Conservation (phyloP, 2,113 vertebrate genomes). For the Sus scrofa region DNA sequence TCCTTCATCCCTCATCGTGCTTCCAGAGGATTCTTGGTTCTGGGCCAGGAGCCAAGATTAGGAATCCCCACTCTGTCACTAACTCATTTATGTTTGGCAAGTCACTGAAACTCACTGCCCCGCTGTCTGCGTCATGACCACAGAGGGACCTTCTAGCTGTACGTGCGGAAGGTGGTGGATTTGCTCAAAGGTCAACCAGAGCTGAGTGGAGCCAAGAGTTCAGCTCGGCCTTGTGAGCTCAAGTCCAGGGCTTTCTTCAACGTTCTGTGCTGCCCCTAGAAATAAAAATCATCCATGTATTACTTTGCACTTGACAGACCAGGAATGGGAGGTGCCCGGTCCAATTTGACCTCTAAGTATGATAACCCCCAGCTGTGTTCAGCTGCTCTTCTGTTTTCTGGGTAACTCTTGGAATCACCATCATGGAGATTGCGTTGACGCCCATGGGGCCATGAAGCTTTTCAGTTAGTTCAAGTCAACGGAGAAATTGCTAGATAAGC, state of each 20-base stretch:
- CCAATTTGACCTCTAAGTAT: background rate
- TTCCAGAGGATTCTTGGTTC: background rate
- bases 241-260: background rate
- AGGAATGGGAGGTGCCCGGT: background rate
- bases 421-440: background rate
- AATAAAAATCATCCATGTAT: background rate
- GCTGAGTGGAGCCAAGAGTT: background rate
- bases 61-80: background rate
- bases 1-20: background rate
- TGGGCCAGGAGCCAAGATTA: background rate
- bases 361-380: background rate
- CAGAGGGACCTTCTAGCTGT: background rate
- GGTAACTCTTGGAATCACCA: background rate
- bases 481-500: background rate
- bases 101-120: background rate
- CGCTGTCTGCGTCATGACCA: rapidly evolving
- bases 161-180: background rate
- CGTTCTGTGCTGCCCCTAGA: background rate
- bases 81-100: background rate
- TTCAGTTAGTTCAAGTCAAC: background rate
- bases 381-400: background rate
- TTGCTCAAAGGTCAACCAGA: background rate
- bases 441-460: background rate
- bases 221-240: background rate
- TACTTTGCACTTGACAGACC: background rate